phyloP scores from a whole-genome alignment of 2,888 invertebrate genomes.

The Mythimna impura region DNA sequence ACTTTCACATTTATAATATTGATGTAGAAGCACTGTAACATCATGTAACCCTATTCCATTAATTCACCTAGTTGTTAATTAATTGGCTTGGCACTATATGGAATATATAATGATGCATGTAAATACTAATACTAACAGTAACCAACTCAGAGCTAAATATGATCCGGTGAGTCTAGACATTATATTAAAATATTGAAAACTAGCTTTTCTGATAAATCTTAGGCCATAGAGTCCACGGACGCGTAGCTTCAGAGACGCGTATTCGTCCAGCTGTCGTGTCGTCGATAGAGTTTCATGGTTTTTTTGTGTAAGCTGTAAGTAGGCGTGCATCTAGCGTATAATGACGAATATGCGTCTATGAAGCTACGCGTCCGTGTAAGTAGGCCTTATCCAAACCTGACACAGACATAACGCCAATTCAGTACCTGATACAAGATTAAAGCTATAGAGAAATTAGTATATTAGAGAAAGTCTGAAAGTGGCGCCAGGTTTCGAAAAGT shows the following conservation, averaged over 20 bases:
- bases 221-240: too few species aligned
- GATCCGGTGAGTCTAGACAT: not conserved
- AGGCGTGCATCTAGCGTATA: too few species aligned
- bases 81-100: conserved; percentile 1
- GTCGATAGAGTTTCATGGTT: too few species aligned
- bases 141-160: not conserved
- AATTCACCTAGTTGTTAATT: conserved; percentile 3
- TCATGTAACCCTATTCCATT: conserved; percentile 7
- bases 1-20: not conserved
- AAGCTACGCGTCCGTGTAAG: too few species aligned
- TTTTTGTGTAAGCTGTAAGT: too few species aligned
- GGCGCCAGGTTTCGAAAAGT: too few species aligned
- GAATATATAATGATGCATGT: not conserved
- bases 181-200: not conserved
- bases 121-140: not conserved
- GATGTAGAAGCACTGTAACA: not conserved
- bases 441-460: too few species aligned
- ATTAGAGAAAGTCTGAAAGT: too few species aligned
- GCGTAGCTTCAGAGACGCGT: too few species aligned
- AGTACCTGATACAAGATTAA: not conserved
- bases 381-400: not conserved
- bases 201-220: not conserved
- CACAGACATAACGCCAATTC: too few species aligned
- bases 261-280: too few species aligned
- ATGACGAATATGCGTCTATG: too few species aligned